These are phyloP conservation scores for Momotus momota DNA, from an alignment of 2,797 vertebrate species.

Conservation along the genomic window DNA sequence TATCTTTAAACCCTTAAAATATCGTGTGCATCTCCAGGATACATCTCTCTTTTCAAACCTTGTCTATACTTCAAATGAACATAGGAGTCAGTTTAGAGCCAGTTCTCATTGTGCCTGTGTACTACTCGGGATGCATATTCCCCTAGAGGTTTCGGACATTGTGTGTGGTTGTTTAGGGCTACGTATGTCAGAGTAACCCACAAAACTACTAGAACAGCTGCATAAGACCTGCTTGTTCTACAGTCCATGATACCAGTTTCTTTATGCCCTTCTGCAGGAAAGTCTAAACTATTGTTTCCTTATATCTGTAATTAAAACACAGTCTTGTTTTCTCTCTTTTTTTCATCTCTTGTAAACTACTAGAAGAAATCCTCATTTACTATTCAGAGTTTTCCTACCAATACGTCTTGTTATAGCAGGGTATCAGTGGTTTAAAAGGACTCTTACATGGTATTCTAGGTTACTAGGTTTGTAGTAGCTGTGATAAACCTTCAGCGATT, in stretches of 20 bases:
- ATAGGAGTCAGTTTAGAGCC: neutral
- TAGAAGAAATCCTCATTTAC: neutral
- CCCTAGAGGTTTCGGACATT: neutral
- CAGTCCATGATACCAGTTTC: neutral
- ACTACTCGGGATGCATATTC: neutral
- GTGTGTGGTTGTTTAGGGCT: neutral
- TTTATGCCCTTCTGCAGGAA: neutral
- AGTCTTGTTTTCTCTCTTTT: neutral
- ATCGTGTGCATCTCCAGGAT: neutral
- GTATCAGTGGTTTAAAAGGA: neutral
- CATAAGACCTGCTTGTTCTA: neutral
- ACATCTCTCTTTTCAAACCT: neutral
- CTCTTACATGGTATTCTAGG: neutral
- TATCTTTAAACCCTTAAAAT: neutral
- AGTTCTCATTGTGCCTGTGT: neutral
- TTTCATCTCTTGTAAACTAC: neutral
- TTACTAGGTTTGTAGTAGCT: neutral
- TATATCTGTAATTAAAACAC: neutral
- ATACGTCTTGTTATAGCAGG: neutral
- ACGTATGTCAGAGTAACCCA: neutral
- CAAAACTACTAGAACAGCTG: neutral
- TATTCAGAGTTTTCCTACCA: neutral
- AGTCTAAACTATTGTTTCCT: neutral
- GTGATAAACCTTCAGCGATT: neutral
- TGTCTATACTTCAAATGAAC: neutral